A percentile compares a stretch with the other conserved stretches of the same genome.
Conservation (phyloP, 2,113 vertebrate species). For the Antechinus flavipes region DNA sequence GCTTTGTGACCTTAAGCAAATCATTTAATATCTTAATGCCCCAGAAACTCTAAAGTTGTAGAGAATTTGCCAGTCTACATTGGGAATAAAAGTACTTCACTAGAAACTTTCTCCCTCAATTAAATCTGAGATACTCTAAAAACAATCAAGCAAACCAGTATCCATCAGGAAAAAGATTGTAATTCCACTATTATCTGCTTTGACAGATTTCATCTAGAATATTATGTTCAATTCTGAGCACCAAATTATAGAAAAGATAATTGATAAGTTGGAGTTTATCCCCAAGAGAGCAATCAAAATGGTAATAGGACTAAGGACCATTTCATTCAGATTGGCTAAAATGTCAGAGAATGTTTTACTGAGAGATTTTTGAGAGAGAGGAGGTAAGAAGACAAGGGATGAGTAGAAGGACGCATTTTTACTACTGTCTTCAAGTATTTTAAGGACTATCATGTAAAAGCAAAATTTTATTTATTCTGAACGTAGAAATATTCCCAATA, state of each 20-base stretch:
- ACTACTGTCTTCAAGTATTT: not conserved
- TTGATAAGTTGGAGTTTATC: not conserved
- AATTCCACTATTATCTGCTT: not conserved
- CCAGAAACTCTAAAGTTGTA: not conserved
- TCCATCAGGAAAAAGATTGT: not conserved
- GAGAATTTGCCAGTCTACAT: not conserved
- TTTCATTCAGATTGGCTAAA: not conserved
- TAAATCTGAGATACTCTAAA: not conserved
- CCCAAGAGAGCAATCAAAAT: too few species aligned
- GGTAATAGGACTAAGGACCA: too few species aligned
- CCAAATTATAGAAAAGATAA: not conserved
- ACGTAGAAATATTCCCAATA: not conserved
- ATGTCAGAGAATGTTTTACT: not conserved
- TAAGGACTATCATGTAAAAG: not conserved
- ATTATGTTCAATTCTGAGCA: not conserved
- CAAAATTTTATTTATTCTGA: not conserved
- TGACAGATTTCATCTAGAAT: not conserved
- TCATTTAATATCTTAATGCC: not conserved
- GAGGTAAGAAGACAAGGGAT: not conserved
- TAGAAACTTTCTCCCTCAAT: not conserved
- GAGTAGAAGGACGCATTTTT: not conserved
- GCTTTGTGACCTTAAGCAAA: not conserved
- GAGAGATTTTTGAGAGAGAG: not conserved
- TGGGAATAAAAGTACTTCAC: not conserved
- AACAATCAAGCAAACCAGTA: not conserved